Base-by-base conservation (phyloP, 2,113 vertebrate species). In the Xiphophorus couchianus region DNA sequence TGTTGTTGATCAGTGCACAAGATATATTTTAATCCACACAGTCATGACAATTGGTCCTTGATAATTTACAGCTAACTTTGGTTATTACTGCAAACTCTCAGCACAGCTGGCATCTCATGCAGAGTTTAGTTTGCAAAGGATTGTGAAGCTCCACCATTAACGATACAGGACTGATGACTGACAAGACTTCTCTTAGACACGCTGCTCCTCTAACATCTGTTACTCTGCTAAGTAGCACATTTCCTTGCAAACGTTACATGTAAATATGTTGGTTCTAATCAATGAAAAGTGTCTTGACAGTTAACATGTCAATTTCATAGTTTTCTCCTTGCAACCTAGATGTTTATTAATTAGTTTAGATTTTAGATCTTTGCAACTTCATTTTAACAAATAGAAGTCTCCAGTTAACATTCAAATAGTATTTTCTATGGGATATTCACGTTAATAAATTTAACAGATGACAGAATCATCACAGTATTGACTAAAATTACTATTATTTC, bases 381-480 rank as follows among this genome's bases (percentile, higher is more conserved):
- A 8, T 19, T 22, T 54, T 19, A 54, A 22, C 48, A 54, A 54
- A 8, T 19, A 54, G 48, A 19, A 51, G 48, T 42, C 13, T 15
- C 48, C 48, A 22, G 17, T 54, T 54, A 17, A 54, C 25, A 7
- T 54, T 25, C 37, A 77, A 48, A 74, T 48, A 31, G 31, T 76
- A 37, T 54, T 69, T 72, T 48, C 17, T 25, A 54, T 58, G 51
- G 44, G 51, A 58, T 17, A 74, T 74, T 44, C 31, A 58, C 74
- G 66, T 58, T 70, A 73, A 69, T 74, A 82, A n/a, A 76, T 58
- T 74, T 63, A 79, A 79, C 73, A 73, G 30, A 48, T 48, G 62
- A 71, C n/a, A 69, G 51, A 76, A 73, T 58, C 74, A 68, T 81
- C 78, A 81, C 80, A 83, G 71, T 48, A 69, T 44, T 61, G 31